Percentiles rank a stretch among this genome's conserved stretches.
These are phyloP conservation scores for Chrysolina americana DNA, from an alignment of 2,888 invertebrate species.

Conservation along the genomic window DNA sequence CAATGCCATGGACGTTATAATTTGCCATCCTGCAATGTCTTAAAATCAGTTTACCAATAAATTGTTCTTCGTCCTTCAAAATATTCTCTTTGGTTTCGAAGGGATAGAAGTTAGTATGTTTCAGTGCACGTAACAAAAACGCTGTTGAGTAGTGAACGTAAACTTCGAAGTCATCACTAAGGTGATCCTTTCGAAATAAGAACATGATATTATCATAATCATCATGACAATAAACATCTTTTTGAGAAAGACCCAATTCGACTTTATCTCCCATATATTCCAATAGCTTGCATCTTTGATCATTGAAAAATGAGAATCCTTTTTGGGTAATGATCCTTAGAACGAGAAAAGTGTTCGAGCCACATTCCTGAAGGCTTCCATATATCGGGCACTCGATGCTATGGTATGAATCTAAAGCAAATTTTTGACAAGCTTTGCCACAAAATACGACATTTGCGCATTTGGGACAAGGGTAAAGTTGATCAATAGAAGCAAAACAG, in stretches of 20 bases:
- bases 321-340: neutral
- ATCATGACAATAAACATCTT: constrained; percentile 3
- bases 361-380: neutral
- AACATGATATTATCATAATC: constrained; percentile 3
- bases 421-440: neutral
- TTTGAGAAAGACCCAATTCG: neutral
- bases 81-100: neutral
- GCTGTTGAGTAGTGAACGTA: neutral
- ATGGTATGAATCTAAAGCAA: constrained; percentile 6
- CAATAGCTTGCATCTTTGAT: neutral
- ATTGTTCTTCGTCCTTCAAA: neutral
- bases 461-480: neutral
- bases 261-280: neutral
- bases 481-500: neutral
- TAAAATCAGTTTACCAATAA: neutral
- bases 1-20: neutral
- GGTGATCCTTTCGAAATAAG: neutral
- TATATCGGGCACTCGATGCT: neutral
- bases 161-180: neutral
- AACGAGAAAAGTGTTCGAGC: neutral
- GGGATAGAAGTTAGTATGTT: neutral
- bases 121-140: neutral
- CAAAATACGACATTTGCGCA: constrained; percentile 12
- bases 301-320: constrained; percentile 1
- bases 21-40: constrained; percentile 1